Evolutionary conservation across 2,888 invertebrate species (phyloP).

Genomic region (Torymus auratus): DNA sequence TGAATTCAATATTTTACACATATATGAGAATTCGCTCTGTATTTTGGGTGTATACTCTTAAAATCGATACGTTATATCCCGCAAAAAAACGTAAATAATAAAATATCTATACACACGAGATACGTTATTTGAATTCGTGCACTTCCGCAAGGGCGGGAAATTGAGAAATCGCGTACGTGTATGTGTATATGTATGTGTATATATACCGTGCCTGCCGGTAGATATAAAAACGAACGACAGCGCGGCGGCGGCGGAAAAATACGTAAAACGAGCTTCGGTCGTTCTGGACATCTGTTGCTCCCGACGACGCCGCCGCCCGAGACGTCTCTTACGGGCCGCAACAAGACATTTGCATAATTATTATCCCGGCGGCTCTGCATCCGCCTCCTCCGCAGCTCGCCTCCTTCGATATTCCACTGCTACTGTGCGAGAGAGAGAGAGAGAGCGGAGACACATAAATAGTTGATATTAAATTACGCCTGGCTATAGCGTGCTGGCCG

Average conservation of each 20-base stretch:
- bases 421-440: conserved; percentile 21
- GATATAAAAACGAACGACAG: conserved; percentile 53
- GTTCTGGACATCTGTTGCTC: conserved; percentile 76
- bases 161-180: conserved; percentile 47
- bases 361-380: conserved; percentile 66
- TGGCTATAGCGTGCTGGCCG: background rate
- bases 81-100: background rate
- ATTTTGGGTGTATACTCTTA: no score
- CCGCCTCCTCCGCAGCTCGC: background rate
- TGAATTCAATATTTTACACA: no score
- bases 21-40: no score
- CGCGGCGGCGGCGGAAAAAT: conserved; percentile 30
- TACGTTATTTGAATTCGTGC: background rate
- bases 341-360: conserved; percentile 76
- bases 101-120: background rate
- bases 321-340: conserved; percentile 63
- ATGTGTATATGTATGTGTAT: background rate
- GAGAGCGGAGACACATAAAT: conserved; percentile 49
- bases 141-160: conserved; percentile 24
- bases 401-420: conserved; percentile 40
- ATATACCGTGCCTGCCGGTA: background rate
- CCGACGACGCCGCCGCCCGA: conserved; percentile 60
- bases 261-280: conserved; percentile 62
- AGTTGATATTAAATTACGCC: conserved; percentile 55
- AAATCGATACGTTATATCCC: no score